Evolutionary conservation across 2,888 invertebrate genomes (phyloP), one percentile per base, ranked within the genome.

Genomic region (Aleiodes leptofemur): DNA sequence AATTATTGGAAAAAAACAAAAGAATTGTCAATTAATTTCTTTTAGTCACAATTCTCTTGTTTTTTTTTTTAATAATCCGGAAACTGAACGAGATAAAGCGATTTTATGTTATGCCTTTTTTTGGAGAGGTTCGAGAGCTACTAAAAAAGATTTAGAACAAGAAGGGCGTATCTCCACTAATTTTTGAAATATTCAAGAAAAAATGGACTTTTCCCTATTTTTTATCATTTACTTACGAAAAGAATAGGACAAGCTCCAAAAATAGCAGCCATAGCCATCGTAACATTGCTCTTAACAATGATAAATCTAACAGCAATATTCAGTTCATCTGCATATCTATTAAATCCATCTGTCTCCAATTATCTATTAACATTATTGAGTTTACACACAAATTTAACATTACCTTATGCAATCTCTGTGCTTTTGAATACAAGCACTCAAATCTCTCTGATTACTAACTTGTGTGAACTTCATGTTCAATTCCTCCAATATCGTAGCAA

Each of bases 241-340:
- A 86, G 76, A 9, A 87, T 69, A 11, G 84, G 84, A 77, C 85
- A 82, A 71, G 82, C 83, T 6, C 83, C 85, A 69, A 81, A 85
- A 50, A 86, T 79, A 3, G 83, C 80, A 4, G 83, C 80, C 6
- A 81, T 29, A 4, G 80, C 80, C 86, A 86, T 86, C 4, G 83
- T 83, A 14, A 78, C 80, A 43, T 85, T 86, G 11, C 84, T 80
- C 78, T 86, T 86, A 6, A 85, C 76, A 71, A 86, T 81, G 8
- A 86, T 80, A 31, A 81, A 80, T 51, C 76, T 66, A 23, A 84
- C 80, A 0, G 82, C 73, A 4, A 48, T 13, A 29, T 78, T 80
- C 6, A 82, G 78, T 57, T 82, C 79, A 5, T 74, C 71, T 1
- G 81, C 80, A 50, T 83, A 85, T 73, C 85, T 86, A 70, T 43